Evolutionary conservation across 2,888 invertebrate genomes (phyloP).

Genomic region (Mantis religiosa): DNA sequence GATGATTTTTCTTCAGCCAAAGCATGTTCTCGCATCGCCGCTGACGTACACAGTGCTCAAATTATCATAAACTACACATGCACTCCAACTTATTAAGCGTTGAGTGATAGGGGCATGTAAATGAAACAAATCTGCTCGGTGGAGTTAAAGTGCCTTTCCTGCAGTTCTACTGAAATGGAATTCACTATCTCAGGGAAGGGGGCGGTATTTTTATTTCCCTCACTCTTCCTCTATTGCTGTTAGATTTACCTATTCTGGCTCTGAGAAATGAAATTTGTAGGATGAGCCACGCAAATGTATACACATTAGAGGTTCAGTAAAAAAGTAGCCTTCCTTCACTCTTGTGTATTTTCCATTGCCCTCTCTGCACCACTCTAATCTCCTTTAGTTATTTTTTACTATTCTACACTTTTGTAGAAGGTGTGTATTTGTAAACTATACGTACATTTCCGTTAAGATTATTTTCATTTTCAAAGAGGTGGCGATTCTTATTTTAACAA

Average conservation of each 20-base stretch:
- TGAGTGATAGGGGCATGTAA: neutral
- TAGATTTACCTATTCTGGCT: neutral
- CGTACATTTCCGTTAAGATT: no score
- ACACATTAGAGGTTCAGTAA: neutral
- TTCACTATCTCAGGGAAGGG: neutral
- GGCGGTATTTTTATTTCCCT: neutral
- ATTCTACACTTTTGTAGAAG: no score
- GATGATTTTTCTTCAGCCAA: neutral
- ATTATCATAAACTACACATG: neutral
- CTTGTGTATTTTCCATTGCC: no score
- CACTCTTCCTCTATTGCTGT: neutral
- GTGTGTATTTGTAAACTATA: no score
- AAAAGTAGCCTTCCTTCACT: neutral
- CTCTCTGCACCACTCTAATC: no score
- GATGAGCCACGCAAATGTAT: neutral
- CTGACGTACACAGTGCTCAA: neutral
- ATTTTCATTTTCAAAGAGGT: no score
- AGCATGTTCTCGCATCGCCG: neutral
- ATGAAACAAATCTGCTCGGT: neutral
- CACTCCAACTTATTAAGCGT: neutral
- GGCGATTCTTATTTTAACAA: no score
- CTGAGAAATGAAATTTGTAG: neutral
- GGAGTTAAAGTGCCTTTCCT: neutral
- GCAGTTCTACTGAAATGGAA: no score
- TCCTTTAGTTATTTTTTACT: no score